Percentiles rank a stretch among this genome's conserved stretches.
These are phyloP conservation scores for Dinocampus coccinellae DNA, from an alignment of 2,888 invertebrate species.

Conservation along the genomic window DNA sequence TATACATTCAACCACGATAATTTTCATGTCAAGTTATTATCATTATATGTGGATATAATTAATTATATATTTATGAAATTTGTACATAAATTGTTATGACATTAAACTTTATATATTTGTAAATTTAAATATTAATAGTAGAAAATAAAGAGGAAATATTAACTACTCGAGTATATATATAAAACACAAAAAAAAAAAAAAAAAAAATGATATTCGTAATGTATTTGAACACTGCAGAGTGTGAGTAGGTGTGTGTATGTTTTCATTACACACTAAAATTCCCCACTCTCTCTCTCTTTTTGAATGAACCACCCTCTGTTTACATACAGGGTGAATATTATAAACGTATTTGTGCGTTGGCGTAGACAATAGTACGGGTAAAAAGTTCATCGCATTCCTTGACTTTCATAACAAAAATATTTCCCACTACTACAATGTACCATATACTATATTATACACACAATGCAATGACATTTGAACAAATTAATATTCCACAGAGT, in stretches of 20 bases:
- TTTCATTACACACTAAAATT: too few species aligned
- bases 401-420: background rate
- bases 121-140: background rate
- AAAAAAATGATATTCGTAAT: background rate
- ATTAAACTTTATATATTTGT: background rate
- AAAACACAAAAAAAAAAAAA: background rate
- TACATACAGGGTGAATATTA: slow-evolving; percentile 63
- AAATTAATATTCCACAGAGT: background rate
- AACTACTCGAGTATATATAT: background rate
- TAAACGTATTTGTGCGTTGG: slow-evolving; percentile 55
- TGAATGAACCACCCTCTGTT: slow-evolving; percentile 46
- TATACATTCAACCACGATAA: background rate
- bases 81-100: background rate
- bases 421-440: background rate
- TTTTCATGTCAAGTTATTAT: background rate
- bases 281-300: slow-evolving; percentile 18
- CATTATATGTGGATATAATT: background rate
- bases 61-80: background rate
- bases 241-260: background rate
- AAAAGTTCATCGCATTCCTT: slow-evolving; percentile 13
- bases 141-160: background rate
- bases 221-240: slow-evolving; percentile 15
- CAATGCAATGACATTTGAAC: background rate
- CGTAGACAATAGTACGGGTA: background rate
- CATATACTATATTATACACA: background rate